A percentile compares a stretch with the other conserved stretches of the same genome.
Evolutionary conservation across 2,888 invertebrate species (phyloP).

Genomic region (Rhaphigaster nebulosa): DNA sequence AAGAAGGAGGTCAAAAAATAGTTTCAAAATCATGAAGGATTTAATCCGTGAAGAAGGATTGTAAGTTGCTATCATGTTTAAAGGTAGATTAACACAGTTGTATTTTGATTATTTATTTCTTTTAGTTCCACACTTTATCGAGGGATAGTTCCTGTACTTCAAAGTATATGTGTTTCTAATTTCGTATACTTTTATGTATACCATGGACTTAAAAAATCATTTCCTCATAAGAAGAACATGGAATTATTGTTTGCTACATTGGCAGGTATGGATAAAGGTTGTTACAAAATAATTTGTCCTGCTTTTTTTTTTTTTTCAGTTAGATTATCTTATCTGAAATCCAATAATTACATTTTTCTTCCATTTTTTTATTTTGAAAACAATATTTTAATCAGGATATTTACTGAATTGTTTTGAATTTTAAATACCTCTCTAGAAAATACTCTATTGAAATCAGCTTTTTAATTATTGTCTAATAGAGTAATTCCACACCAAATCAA

Average conservation of each 20-base stretch:
- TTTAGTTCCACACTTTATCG: conserved; percentile 78
- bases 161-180: conserved; percentile 88
- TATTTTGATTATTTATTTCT: conserved; percentile 63
- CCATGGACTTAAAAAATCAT: conserved; percentile 80
- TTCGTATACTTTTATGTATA: conserved; percentile 96
- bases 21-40: conserved; percentile 77
- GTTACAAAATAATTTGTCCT: not conserved
- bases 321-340: not conserved
- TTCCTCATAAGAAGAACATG: conserved; percentile 72
- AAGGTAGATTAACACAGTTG: conserved; percentile 55
- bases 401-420: not conserved
- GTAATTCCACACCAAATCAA: too few relatives aligned
- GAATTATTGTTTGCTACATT: conserved; percentile 84
- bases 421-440: not conserved
- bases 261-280: conserved; percentile 73
- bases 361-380: too few relatives aligned
- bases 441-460: not conserved
- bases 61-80: conserved; percentile 70
- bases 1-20: conserved; percentile 76
- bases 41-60: conserved; percentile 78
- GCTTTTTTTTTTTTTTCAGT: not conserved
- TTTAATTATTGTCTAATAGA: not conserved
- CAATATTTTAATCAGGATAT: not conserved
- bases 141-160: conserved; percentile 86
- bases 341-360: not conserved